Conservation (phyloP, 2,888 invertebrate genomes). For the Gymnosoma rotundatum region DNA sequence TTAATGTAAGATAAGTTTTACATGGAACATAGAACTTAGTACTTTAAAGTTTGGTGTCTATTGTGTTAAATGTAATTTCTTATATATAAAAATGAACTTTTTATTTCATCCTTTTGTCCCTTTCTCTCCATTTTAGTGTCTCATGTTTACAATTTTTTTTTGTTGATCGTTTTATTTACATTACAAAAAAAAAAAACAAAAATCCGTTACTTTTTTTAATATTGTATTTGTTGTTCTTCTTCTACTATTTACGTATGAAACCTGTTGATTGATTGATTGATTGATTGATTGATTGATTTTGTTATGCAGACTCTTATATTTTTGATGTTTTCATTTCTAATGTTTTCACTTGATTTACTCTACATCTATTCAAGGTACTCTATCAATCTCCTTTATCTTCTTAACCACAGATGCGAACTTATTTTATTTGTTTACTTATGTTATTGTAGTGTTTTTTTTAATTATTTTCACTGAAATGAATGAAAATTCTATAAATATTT, state of each 20-base stretch:
- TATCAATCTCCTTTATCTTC: conserved; percentile 49
- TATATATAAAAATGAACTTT: no score
- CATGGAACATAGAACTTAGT: no score
- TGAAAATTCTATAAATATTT: not conserved
- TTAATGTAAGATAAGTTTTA: no score
- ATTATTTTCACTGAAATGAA: conserved; percentile 23
- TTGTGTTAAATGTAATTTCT: no score
- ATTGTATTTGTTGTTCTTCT: conserved; percentile 58
- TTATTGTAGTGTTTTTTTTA: not conserved
- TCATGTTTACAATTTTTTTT: not conserved
- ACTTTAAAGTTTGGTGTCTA: no score
- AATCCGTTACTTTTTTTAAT: conserved; percentile 43
- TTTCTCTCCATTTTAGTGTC: no score
- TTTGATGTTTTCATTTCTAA: conserved; percentile 83
- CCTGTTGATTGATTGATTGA: conserved; percentile 58
- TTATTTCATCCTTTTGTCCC: no score
- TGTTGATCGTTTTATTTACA: conserved; percentile 15
- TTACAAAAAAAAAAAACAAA: no score
- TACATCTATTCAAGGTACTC: conserved; percentile 83
- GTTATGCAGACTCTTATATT: conserved; percentile 82
- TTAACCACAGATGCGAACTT: conserved; percentile 25
- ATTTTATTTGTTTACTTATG: conserved; percentile 57
- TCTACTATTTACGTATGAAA: conserved; percentile 54
- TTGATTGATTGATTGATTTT: conserved; percentile 30
- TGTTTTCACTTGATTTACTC: conserved; percentile 83